Conservation (phyloP, 1,140 invertebrate genomes). For the Hermetia illucens region DNA sequence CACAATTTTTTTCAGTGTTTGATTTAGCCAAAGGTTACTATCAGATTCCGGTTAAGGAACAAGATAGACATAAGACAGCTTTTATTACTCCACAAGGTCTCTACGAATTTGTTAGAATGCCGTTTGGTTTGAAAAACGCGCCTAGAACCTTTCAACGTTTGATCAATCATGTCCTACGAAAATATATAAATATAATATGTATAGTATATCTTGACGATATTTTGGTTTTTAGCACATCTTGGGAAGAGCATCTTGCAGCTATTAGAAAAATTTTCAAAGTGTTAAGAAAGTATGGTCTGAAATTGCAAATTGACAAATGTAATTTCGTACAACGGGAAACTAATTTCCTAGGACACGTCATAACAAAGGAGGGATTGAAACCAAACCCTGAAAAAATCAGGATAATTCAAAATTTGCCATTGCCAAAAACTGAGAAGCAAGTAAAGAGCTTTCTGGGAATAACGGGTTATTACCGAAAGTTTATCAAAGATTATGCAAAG, state of each 20-base stretch:
- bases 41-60: conserved; percentile 28
- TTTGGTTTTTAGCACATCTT: conserved; percentile 10
- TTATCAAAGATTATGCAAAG: conserved; percentile 1
- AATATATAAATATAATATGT: conserved; percentile 5
- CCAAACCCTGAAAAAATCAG: conserved; percentile 8
- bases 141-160: conserved; percentile 15
- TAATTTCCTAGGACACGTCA: conserved; percentile 5
- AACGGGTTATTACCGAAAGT: background rate
- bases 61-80: conserved; percentile 30
- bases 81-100: conserved; percentile 23
- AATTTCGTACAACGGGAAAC: conserved; percentile 9
- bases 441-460: conserved; percentile 1
- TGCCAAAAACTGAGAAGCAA: background rate
- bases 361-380: conserved; percentile 2
- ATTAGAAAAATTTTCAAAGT: background rate
- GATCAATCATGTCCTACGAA: conserved; percentile 14
- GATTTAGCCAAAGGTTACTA: conserved; percentile 31
- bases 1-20: conserved; percentile 25
- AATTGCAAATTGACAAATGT: conserved; percentile 11
- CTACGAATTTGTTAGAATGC: conserved; percentile 30
- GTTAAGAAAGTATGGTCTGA: background rate
- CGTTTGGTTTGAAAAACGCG: conserved; percentile 28
- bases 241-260: conserved; percentile 12
- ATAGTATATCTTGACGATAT: conserved; percentile 17
- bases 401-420: conserved; percentile 5